Evolutionary conservation across 2,797 vertebrate genomes (phyloP).

Genomic region (Parotocinclus haroldoi): DNA sequence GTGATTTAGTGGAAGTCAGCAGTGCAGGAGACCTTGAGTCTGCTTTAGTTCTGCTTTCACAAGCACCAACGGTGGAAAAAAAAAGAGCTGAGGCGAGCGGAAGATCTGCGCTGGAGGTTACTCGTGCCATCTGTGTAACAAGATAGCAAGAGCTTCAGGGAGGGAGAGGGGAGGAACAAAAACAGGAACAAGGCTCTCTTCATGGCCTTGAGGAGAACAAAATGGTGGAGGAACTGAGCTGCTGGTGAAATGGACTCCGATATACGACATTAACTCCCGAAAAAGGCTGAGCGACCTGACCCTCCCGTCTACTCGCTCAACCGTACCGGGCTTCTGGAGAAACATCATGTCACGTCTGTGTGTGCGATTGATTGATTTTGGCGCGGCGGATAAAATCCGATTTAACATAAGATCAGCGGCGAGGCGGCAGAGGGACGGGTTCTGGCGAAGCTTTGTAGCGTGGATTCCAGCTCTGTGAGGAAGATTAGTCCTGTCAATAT

Average conservation of each 20-base stretch:
- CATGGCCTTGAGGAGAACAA: conserved; percentile 77
- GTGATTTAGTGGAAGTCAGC: conserved; percentile 6
- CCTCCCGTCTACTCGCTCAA: too few relatives aligned
- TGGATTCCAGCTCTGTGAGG: too few relatives aligned
- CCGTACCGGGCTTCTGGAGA: too few relatives aligned
- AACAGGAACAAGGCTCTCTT: conserved; percentile 47
- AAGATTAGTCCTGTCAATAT: too few relatives aligned
- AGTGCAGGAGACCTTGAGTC: conserved; percentile 43
- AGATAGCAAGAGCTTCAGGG: conserved; percentile 64
- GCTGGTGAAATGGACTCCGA: conserved; percentile 78
- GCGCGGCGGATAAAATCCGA: too few relatives aligned
- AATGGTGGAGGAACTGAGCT: conserved; percentile 74
- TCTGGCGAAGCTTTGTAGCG: too few relatives aligned
- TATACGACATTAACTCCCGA: conserved; percentile 94
- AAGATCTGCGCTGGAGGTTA: conserved; percentile 69
- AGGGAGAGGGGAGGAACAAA: conserved; percentile 61
- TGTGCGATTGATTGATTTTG: too few relatives aligned
- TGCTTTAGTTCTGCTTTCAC: conserved; percentile 64
- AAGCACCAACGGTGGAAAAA: conserved; percentile 20
- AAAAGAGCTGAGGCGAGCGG: conserved; percentile 44
- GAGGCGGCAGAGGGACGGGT: too few relatives aligned
- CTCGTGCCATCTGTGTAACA: conserved; percentile 76
- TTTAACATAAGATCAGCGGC: too few relatives aligned
- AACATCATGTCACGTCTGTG: too few relatives aligned
- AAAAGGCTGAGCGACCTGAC: conserved; percentile 50